Evolutionary conservation across 2,888 invertebrate species (phyloP).

Genomic region (Zaprionus bogoriensis): DNA sequence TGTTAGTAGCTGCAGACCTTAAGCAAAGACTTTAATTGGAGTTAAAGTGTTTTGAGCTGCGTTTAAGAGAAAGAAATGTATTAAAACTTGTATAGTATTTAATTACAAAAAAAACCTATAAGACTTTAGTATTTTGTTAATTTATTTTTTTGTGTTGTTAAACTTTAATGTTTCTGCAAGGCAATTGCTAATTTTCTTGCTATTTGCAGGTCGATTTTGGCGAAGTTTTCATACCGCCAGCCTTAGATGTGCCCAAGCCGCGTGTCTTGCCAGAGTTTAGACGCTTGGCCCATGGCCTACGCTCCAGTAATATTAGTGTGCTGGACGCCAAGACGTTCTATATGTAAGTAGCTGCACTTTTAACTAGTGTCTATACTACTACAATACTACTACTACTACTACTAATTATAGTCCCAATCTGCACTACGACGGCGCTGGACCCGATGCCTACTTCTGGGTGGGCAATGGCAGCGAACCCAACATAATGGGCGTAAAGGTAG

Average conservation of each 20-base stretch:
- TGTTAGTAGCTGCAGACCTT: no score
- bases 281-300: constrained; percentile 92
- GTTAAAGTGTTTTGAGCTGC: no score
- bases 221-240: constrained; percentile 89
- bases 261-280: constrained; percentile 93
- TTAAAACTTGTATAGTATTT: no score
- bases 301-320: constrained; percentile 95
- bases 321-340: constrained; percentile 93
- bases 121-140: no score
- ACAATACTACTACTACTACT: neutral
- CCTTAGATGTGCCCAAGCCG: constrained; percentile 91
- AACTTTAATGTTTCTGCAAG: no score
- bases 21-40: no score
- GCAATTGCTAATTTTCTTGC: neutral
- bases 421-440: constrained; percentile 95
- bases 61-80: no score
- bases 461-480: constrained; percentile 93
- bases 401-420: constrained; percentile 90
- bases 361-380: neutral
- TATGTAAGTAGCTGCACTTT: constrained; percentile 55
- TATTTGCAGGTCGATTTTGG: constrained; percentile 92
- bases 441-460: constrained; percentile 97
- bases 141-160: no score
- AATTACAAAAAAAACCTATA: no score
- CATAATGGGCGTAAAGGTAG: constrained; percentile 90